Conservation (phyloP, 2,888 invertebrate species). For the Tetranychus truncatus region DNA sequence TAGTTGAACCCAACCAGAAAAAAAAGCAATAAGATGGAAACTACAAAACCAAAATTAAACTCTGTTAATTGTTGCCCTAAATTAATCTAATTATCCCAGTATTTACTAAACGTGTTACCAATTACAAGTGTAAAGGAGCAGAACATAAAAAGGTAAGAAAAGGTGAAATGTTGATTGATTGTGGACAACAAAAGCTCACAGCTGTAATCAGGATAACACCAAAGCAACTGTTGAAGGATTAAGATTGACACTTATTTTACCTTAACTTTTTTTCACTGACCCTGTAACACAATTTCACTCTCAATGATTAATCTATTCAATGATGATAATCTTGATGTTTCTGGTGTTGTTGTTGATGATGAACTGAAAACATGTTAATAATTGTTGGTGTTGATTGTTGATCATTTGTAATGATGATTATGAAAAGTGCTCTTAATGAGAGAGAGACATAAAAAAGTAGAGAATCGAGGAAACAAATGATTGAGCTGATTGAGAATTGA, state of each 20-base stretch:
- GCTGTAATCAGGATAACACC: neutral
- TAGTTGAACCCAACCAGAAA: neutral
- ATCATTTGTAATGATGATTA: neutral
- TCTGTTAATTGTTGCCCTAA: neutral
- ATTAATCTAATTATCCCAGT: neutral
- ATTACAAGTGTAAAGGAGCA: no score
- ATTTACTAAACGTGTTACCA: no score
- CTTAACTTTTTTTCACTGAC: neutral
- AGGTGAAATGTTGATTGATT: no score
- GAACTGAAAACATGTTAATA: neutral
- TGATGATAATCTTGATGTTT: neutral
- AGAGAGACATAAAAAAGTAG: neutral
- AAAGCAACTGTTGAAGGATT: neutral
- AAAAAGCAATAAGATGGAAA: neutral
- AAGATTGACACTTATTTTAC: neutral
- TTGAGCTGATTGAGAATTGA: neutral
- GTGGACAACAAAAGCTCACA: neutral
- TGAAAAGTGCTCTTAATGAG: neutral
- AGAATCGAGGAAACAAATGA: neutral
- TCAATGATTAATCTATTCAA: neutral
- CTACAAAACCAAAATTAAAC: neutral
- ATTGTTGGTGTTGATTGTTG: neutral
- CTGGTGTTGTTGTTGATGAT: neutral
- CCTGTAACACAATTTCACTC: neutral
- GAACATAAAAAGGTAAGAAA: no score